Percentiles rank a stretch among this genome's conserved stretches.
phyloP scores from a whole-genome alignment of 2,888 invertebrate genomes.

The Pollenia angustigena region DNA sequence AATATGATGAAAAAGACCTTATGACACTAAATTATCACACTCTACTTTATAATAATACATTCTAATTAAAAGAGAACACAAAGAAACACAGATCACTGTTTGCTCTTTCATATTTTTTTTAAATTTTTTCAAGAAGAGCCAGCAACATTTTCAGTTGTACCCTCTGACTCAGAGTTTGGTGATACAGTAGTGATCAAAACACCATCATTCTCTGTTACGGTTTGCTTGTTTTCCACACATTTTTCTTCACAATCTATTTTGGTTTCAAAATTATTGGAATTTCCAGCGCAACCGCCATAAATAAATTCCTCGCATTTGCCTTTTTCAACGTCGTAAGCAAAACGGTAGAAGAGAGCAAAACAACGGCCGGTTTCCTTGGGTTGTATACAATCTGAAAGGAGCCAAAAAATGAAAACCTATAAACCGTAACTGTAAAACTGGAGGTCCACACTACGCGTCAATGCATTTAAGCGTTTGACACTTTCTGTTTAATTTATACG shows the following conservation, averaged over 20 bases:
- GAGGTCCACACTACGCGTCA: too few species aligned
- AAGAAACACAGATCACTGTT: background rate
- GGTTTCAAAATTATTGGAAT: constrained; percentile 90
- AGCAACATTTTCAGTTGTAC: constrained; percentile 21
- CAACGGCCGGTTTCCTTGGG: constrained; percentile 89
- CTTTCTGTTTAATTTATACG: too few species aligned
- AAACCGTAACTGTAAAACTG: background rate
- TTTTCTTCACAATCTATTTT: constrained; percentile 87
- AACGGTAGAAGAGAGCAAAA: constrained; percentile 85
- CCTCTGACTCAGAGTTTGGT: background rate
- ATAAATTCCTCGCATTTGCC: constrained; percentile 89
- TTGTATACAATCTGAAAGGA: constrained; percentile 86
- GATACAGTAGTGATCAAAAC: constrained; percentile 27
- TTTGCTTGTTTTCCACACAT: constrained; percentile 82
- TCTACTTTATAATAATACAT: constrained; percentile 13
- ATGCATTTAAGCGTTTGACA: too few species aligned
- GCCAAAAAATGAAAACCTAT: background rate
- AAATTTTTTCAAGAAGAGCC: background rate
- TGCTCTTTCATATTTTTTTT: background rate
- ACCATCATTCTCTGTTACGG: background rate
- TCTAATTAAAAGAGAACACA: constrained; percentile 18
- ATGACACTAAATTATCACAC: constrained; percentile 56
- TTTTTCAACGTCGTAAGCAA: constrained; percentile 80
- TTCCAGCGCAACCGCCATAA: constrained; percentile 92
- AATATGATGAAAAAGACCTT: background rate